Conservation (phyloP, 2,113 vertebrate species). For the Myrmecophaga tridactyla region DNA sequence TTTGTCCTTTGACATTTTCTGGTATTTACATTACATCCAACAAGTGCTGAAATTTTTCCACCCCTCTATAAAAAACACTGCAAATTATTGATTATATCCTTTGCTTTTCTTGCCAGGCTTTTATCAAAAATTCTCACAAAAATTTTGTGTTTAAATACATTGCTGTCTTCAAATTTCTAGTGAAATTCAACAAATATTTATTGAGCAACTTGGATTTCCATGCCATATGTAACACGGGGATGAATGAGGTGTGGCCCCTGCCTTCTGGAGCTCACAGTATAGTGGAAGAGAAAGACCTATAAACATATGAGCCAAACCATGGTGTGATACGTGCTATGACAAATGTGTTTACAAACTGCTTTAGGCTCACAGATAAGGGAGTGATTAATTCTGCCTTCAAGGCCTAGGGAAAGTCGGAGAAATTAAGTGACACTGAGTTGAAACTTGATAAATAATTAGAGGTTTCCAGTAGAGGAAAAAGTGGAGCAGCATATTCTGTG, state of each 20-base stretch:
- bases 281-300: slow-evolving; percentile 15
- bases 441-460: slow-evolving; percentile 60
- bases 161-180: neutral
- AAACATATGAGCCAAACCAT: slow-evolving; percentile 5
- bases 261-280: slow-evolving; percentile 13
- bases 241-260: neutral
- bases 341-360: slow-evolving; percentile 72
- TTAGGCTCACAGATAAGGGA: slow-evolving; percentile 59
- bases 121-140: neutral
- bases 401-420: slow-evolving; percentile 50
- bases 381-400: slow-evolving; percentile 75
- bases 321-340: slow-evolving; percentile 57
- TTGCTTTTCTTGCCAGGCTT: neutral
- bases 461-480: slow-evolving; percentile 20
- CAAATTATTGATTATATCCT: neutral
- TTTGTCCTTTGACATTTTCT: neutral
- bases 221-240: neutral
- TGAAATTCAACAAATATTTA: slow-evolving; percentile 16
- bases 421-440: slow-evolving; percentile 64
- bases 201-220: neutral
- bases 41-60: neutral
- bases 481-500: neutral
- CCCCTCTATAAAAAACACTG: neutral
- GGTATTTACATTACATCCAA: neutral
- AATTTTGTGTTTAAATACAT: neutral